These are phyloP conservation scores for Dasyornis broadbenti DNA, from an alignment of 2,113 vertebrate species.

Conservation along the genomic window DNA sequence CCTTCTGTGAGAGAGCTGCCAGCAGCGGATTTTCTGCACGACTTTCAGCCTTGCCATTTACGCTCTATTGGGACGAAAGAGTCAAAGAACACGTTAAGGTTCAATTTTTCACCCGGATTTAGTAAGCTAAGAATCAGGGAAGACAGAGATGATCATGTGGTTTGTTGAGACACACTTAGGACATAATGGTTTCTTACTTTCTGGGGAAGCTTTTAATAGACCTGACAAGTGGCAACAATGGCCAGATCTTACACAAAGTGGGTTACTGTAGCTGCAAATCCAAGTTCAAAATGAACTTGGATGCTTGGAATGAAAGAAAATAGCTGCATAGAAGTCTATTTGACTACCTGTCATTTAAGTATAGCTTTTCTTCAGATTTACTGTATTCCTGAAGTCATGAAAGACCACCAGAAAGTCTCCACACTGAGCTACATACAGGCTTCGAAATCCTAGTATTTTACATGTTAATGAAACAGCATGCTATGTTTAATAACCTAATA, in stretches of 20 bases:
- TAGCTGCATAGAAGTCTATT: not conserved
- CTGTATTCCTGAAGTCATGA: not conserved
- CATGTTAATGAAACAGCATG: not conserved
- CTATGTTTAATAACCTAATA: not conserved
- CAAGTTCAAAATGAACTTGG: not conserved
- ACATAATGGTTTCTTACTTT: not conserved
- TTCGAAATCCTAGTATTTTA: not conserved
- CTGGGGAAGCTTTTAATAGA: conserved; percentile 14
- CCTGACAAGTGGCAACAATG: not conserved
- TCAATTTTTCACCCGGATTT: not conserved
- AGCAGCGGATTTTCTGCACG: conserved; percentile 18
- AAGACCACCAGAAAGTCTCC: not conserved
- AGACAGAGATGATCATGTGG: not conserved
- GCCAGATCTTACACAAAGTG: not conserved
- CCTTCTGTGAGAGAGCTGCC: conserved; percentile 3
- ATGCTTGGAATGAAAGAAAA: not conserved
- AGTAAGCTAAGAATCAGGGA: not conserved
- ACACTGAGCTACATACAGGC: not conserved
- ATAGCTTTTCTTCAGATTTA: not conserved
- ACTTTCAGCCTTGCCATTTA: conserved; percentile 38
- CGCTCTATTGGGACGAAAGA: not conserved
- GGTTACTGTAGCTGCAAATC: not conserved
- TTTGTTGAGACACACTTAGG: not conserved
- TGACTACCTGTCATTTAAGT: not conserved
- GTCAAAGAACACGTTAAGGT: not conserved